A percentile compares a stretch with the other conserved stretches of the same genome.
Conservation (phyloP, 2,797 vertebrate species). For the Phataginus tricuspis region DNA sequence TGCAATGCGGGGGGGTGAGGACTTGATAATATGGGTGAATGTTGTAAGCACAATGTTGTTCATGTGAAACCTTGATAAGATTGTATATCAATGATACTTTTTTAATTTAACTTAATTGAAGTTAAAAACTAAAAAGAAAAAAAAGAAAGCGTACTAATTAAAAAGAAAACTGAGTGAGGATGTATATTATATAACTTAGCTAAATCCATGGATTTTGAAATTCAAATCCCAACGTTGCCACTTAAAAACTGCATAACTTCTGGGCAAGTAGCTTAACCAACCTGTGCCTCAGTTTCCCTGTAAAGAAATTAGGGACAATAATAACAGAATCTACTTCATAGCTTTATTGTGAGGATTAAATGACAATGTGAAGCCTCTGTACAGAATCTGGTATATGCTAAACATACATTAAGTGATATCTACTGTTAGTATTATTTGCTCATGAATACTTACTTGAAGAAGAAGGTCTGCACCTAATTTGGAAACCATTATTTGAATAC, state of each 20-base stretch:
- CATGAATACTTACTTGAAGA: conserved; percentile 63
- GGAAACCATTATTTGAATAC: neutral
- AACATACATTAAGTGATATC: fast-evolving
- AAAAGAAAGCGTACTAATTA: neutral
- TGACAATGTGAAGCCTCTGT: fast-evolving
- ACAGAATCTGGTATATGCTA: neutral
- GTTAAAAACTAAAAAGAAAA: no score
- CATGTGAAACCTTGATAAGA: no score
- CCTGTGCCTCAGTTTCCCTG: neutral
- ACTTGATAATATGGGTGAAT: no score
- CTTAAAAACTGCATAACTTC: neutral
- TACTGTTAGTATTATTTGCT: fast-evolving
- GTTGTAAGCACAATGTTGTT: no score
- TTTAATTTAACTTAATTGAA: no score
- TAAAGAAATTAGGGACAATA: fast-evolving
- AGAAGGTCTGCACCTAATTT: neutral
- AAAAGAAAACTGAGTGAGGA: neutral
- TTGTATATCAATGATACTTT: no score
- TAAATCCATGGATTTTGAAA: neutral
- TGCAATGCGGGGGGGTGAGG: no score
- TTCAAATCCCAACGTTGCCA: neutral
- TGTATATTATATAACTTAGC: neutral
- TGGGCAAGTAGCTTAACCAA: neutral
- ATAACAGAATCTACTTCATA: fast-evolving
- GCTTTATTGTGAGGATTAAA: fast-evolving